Evolutionary conservation across 2,888 invertebrate species (phyloP).

Genomic region (Limnephilus marmoratus): DNA sequence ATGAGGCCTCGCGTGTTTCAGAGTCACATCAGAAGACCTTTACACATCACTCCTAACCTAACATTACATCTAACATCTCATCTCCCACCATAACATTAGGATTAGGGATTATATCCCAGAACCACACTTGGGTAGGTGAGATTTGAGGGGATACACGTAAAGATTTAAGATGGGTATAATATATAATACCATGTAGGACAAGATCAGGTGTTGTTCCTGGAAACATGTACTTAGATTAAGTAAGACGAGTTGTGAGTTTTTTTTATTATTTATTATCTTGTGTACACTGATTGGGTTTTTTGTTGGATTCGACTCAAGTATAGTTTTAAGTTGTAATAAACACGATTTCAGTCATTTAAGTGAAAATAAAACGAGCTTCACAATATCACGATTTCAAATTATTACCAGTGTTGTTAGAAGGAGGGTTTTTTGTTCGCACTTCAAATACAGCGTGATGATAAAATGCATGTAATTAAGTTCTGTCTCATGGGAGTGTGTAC

Average conservation of each 20-base stretch:
- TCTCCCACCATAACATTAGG: background rate
- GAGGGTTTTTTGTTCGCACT: conserved; percentile 13
- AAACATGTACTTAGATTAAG: background rate
- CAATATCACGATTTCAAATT: conserved; percentile 24
- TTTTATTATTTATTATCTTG: background rate
- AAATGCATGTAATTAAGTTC: conserved; percentile 13
- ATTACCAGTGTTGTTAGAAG: background rate
- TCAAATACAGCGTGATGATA: conserved; percentile 32
- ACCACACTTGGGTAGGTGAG: background rate
- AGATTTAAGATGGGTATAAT: no score
- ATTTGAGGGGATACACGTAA: background rate
- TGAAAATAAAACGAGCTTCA: background rate
- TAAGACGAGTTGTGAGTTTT: background rate
- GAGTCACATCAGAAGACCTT: background rate
- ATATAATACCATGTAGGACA: background rate
- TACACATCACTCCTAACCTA: background rate
- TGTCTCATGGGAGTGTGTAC: background rate
- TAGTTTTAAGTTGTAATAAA: background rate
- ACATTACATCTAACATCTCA: background rate
- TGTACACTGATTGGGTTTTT: conserved; percentile 14
- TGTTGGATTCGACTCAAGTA: conserved; percentile 5
- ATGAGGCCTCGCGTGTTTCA: conserved; percentile 19
- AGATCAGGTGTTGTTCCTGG: background rate
- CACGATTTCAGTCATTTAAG: background rate
- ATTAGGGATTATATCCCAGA: background rate